Conservation (phyloP, 2,113 vertebrate species). For the Pica pica region DNA sequence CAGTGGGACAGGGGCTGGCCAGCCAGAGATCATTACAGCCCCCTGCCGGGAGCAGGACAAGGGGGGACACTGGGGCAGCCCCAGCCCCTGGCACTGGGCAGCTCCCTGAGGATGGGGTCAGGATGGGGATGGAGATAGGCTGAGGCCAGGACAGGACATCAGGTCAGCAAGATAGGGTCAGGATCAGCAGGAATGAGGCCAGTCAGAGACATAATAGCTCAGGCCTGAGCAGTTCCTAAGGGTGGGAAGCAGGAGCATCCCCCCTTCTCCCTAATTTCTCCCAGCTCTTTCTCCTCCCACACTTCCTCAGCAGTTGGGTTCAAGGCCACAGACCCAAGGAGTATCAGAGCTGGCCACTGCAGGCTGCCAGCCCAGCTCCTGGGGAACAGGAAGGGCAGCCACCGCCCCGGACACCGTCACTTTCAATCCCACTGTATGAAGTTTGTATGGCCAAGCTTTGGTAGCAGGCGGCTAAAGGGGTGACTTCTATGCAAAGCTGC, state of each 20-base stretch:
- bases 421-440: background rate
- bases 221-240: background rate
- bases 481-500: background rate
- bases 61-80: no score
- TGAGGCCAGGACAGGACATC: no score
- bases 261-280: background rate
- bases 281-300: background rate
- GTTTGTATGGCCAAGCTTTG: background rate
- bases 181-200: background rate
- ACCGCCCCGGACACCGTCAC: rapidly evolving
- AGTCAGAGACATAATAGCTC: background rate
- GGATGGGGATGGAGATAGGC: no score
- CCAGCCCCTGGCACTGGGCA: background rate
- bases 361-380: background rate
- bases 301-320: background rate
- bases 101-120: no score
- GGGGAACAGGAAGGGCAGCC: background rate
- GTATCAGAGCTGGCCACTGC: background rate
- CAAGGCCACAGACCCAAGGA: background rate
- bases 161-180: background rate
- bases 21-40: background rate
- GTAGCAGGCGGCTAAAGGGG: background rate
- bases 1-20: background rate
- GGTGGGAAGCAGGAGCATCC: background rate
- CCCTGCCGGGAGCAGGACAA: background rate